Conservation (phyloP, 2,888 invertebrate species). For the Geophilus truncorum region DNA sequence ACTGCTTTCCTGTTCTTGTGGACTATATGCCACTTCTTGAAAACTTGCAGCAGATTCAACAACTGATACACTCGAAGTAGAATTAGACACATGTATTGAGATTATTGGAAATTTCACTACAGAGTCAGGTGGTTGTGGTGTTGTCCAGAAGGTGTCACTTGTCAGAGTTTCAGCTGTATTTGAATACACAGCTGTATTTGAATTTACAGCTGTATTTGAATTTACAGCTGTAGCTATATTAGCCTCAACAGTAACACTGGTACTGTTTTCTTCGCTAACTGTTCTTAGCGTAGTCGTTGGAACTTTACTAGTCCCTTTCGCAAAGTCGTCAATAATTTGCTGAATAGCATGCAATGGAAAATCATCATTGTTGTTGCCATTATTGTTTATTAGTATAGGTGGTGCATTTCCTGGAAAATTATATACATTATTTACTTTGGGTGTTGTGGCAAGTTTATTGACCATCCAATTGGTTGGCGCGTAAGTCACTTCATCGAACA, state of each 20-base stretch:
- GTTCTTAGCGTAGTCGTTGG: background rate
- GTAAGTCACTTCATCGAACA: background rate
- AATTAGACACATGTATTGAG: background rate
- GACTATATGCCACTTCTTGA: background rate
- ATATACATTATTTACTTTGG: background rate
- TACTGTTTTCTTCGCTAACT: background rate
- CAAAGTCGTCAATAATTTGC: slow-evolving; percentile 30
- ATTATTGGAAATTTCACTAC: slow-evolving; percentile 10
- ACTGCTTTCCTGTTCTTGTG: background rate
- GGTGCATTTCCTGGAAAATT: background rate
- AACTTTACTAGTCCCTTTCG: background rate
- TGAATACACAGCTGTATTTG: background rate
- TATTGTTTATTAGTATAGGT: background rate
- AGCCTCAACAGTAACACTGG: background rate
- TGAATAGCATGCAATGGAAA: slow-evolving; percentile 31
- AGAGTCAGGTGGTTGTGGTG: background rate
- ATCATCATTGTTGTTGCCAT: background rate
- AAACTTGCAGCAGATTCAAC: background rate
- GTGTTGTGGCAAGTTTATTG: background rate
- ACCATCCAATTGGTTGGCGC: background rate
- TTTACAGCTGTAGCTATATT: too few relatives aligned
- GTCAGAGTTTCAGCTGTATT: background rate
- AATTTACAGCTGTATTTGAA: too few relatives aligned
- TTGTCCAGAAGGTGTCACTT: background rate
- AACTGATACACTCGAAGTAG: background rate